A percentile compares a stretch with the other conserved stretches of the same genome.
Conservation (phyloP, 2,113 vertebrate species). For the Myocastor coypus region DNA sequence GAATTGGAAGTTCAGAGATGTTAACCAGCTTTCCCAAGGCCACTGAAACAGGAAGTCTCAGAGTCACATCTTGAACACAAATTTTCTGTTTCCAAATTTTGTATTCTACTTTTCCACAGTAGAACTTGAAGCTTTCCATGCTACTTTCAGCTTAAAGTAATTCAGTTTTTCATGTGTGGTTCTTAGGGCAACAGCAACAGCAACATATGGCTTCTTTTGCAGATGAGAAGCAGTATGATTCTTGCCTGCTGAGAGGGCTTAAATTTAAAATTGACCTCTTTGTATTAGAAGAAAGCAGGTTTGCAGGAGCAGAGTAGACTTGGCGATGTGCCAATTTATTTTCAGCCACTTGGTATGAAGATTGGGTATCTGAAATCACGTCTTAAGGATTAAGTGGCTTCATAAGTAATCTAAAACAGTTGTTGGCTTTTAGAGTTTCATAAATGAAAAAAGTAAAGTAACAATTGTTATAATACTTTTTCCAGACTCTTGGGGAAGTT, state of each 20-base stretch:
- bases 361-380: constrained; percentile 40
- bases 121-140: background rate
- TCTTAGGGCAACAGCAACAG: background rate
- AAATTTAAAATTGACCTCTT: constrained; percentile 1
- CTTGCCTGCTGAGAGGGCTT: background rate
- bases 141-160: constrained; percentile 7
- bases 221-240: background rate
- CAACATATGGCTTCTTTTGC: background rate
- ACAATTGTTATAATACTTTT: background rate
- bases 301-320: background rate
- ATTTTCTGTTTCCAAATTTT: background rate
- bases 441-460: constrained; percentile 61
- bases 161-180: constrained; percentile 15
- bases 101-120: background rate
- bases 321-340: constrained; percentile 48
- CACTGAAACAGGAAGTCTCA: background rate
- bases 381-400: constrained; percentile 41
- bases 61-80: constrained; percentile 18
- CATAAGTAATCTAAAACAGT: constrained; percentile 57
- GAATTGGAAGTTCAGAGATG: background rate
- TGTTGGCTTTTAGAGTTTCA: constrained; percentile 66
- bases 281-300: background rate
- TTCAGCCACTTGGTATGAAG: constrained; percentile 56
- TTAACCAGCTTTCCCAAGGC: background rate
- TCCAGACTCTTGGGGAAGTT: constrained; percentile 47